These are phyloP conservation scores for Bos javanicus DNA, from an alignment of 2,113 vertebrate species.

Conservation along the genomic window DNA sequence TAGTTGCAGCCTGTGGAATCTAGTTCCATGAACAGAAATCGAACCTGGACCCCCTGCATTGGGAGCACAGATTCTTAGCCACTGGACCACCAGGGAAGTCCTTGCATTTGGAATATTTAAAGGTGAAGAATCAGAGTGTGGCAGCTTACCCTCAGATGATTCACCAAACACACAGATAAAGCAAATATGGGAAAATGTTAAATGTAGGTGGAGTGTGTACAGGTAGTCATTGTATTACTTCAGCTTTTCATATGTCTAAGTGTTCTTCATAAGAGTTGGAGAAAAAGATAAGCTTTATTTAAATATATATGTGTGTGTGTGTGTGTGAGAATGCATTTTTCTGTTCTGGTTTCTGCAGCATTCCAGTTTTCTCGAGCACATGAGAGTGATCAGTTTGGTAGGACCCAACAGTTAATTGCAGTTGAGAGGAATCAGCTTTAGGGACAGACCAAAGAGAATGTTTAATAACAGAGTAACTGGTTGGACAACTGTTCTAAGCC, in stretches of 20 bases:
- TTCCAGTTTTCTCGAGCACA: neutral
- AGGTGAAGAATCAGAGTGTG: neutral
- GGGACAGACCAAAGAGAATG: neutral
- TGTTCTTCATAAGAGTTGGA: neutral
- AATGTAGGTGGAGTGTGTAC: neutral
- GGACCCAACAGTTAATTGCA: neutral
- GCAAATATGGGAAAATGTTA: neutral
- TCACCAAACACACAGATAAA: neutral
- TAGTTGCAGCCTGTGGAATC: neutral
- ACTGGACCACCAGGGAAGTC: neutral
- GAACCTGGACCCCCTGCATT: neutral
- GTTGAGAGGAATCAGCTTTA: neutral
- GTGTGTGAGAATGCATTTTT: neutral
- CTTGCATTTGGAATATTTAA: neutral
- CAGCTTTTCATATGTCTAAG: neutral
- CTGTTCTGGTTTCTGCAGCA: neutral
- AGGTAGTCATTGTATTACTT: neutral
- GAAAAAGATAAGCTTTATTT: neutral
- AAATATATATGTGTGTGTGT: neutral
- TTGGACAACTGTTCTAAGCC: neutral
- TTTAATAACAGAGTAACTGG: neutral
- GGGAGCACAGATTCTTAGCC: neutral
- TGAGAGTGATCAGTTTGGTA: neutral
- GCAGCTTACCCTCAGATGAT: neutral
- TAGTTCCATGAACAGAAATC: neutral